phyloP scores from a whole-genome alignment of 2,113 vertebrate genomes.

The Labeo rohita region DNA sequence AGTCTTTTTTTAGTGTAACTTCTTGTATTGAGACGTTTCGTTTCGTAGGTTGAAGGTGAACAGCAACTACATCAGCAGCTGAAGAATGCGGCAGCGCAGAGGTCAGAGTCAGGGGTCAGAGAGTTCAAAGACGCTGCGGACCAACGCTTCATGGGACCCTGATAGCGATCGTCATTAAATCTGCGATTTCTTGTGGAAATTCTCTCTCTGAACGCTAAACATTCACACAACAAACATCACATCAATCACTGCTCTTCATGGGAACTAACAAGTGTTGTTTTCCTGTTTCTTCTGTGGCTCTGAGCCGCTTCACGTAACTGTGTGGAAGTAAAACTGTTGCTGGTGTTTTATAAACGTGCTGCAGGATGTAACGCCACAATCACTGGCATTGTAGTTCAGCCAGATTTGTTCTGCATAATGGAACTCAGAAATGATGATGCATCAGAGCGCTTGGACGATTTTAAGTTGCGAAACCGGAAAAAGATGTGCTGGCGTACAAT shows the following conservation, averaged over 20 bases:
- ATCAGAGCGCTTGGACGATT: neutral
- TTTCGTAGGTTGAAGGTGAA: neutral
- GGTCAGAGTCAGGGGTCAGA: neutral
- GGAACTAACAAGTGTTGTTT: neutral
- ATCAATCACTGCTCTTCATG: slow-evolving; percentile 38
- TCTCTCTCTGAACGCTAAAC: neutral
- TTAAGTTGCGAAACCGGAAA: neutral
- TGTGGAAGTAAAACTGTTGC: neutral
- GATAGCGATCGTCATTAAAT: neutral
- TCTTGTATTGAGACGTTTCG: neutral
- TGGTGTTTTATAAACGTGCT: neutral
- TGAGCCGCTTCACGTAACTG: neutral
- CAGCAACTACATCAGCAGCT: neutral
- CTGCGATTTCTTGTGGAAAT: neutral
- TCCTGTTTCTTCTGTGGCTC: slow-evolving; percentile 20
- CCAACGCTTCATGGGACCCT: neutral
- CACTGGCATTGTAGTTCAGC: neutral
- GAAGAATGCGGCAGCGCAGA: neutral
- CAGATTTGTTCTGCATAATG: neutral
- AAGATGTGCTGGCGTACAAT: neutral
- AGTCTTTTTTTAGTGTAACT: neutral
- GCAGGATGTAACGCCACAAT: neutral
- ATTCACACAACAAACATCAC: neutral
- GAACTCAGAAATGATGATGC: neutral
- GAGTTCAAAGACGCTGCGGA: neutral